Percentiles rank a stretch among this genome's conserved stretches.
phyloP scores from a whole-genome alignment of 2,888 invertebrate species.

The Automeris io region DNA sequence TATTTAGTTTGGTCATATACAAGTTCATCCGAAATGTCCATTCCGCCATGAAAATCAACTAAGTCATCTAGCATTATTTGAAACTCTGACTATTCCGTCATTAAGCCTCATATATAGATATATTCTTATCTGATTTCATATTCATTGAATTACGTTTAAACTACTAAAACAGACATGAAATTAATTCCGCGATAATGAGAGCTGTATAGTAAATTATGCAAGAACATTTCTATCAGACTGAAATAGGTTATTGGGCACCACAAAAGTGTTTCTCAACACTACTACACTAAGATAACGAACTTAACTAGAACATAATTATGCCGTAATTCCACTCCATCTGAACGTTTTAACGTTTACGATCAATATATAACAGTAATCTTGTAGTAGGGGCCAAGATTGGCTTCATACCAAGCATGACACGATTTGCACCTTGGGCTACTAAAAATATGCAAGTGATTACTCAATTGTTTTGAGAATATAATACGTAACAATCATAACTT shows the following conservation, averaged over 20 bases:
- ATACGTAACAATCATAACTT: too few relatives aligned
- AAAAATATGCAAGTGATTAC: conserved; percentile 1
- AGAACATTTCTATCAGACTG: conserved; percentile 2
- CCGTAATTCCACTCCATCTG: conserved; percentile 7
- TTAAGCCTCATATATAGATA: too few relatives aligned
- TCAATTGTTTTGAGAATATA: too few relatives aligned
- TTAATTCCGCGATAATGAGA: not conserved
- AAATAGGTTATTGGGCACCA: not conserved
- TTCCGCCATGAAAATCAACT: too few relatives aligned
- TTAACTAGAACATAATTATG: conserved; percentile 3
- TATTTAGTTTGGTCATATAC: too few relatives aligned
- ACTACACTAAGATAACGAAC: conserved; percentile 6
- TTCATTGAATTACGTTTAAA: not conserved
- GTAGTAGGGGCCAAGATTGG: conserved; percentile 19
- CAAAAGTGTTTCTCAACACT: conserved; percentile 1
- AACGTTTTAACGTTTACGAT: conserved; percentile 9
- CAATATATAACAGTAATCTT: conserved; percentile 6
- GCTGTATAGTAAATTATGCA: conserved; percentile 3
- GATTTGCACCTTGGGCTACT: conserved; percentile 11
- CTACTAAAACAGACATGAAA: not conserved
- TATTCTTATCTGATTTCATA: too few relatives aligned
- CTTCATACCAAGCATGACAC: conserved; percentile 23
- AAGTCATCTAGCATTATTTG: too few relatives aligned
- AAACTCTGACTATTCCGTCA: too few relatives aligned
- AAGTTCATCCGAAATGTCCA: too few relatives aligned